Evolutionary conservation across 2,888 invertebrate species (phyloP).

Genomic region (Rhamnusium bicolor): DNA sequence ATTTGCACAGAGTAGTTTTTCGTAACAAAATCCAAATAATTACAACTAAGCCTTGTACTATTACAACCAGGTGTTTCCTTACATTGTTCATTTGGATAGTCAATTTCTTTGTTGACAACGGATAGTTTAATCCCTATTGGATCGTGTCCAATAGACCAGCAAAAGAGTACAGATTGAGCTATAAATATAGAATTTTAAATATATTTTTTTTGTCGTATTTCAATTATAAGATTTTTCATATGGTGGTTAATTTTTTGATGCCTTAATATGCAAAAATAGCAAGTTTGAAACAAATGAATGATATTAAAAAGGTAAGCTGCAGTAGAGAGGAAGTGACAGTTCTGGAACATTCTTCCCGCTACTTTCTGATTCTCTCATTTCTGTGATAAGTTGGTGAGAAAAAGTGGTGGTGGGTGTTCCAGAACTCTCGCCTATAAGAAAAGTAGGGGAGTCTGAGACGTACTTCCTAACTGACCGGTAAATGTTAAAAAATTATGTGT

Average conservation of each 20-base stretch:
- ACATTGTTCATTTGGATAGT: slow-evolving; percentile 61
- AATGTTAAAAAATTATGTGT: no score
- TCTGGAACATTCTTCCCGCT: no score
- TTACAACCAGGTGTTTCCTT: slow-evolving; percentile 60
- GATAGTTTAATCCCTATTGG: slow-evolving; percentile 84
- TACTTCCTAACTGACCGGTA: no score
- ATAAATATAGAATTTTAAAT: slow-evolving; percentile 2
- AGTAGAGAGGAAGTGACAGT: no score
- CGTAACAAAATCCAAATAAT: slow-evolving; percentile 81
- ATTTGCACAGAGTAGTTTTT: slow-evolving; percentile 77
- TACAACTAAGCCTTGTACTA: slow-evolving; percentile 79
- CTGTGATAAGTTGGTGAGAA: no score
- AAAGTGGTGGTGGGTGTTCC: no score
- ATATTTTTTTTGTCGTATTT: no score
- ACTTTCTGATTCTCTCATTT: no score
- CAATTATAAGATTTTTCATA: background rate
- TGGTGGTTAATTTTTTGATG: background rate
- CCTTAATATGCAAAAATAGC: background rate
- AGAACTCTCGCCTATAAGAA: no score
- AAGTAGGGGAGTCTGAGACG: no score
- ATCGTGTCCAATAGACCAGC: slow-evolving; percentile 90
- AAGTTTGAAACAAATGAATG: background rate
- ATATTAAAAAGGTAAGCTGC: background rate
- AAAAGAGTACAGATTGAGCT: slow-evolving; percentile 88
- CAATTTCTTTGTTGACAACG: slow-evolving; percentile 85